Evolutionary conservation across 1,140 invertebrate species (phyloP).

Genomic region (Caenorhabditis latens): DNA sequence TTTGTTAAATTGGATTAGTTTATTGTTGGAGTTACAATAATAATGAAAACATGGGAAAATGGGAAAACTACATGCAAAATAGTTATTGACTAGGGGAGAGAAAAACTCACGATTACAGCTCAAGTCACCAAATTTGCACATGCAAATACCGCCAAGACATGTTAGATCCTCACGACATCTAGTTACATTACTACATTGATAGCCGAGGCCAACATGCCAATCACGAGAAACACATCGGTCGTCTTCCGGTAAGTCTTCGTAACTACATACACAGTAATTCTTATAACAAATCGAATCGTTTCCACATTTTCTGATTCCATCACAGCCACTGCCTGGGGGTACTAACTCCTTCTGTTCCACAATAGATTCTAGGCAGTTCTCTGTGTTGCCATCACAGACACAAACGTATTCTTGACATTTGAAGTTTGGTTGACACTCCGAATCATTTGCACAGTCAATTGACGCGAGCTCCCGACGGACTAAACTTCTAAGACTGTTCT

Average conservation of each 20-base stretch:
- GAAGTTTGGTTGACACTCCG: slow-evolving; percentile 64
- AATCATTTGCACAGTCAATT: slow-evolving; percentile 40
- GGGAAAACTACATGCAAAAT: slow-evolving; percentile 21
- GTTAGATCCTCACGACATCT: slow-evolving; percentile 59
- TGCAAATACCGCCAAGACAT: slow-evolving; percentile 54
- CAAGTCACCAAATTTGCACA: slow-evolving; percentile 53
- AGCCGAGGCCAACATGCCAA: slow-evolving; percentile 44
- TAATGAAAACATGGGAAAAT: neutral
- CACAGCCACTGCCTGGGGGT: slow-evolving; percentile 59
- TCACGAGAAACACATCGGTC: slow-evolving; percentile 56
- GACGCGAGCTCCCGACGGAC: slow-evolving; percentile 5
- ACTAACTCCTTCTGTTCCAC: neutral
- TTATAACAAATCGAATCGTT: slow-evolving; percentile 61
- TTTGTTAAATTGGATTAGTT: too few relatives aligned
- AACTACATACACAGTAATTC: slow-evolving; percentile 62
- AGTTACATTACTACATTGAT: slow-evolving; percentile 41
- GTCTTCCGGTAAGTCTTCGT: slow-evolving; percentile 46
- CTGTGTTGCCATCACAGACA: slow-evolving; percentile 61
- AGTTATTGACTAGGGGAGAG: neutral
- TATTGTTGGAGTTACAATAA: too few relatives aligned
- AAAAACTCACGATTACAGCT: slow-evolving; percentile 60
- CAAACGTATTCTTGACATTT: slow-evolving; percentile 64
- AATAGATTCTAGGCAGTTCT: slow-evolving; percentile 23
- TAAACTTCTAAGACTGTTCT: slow-evolving; percentile 42
- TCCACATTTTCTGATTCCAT: slow-evolving; percentile 47